A percentile compares a stretch with the other conserved stretches of the same genome.
Conservation (phyloP, 2,797 vertebrate genomes). For the Parauchenoglanis punctatus region DNA sequence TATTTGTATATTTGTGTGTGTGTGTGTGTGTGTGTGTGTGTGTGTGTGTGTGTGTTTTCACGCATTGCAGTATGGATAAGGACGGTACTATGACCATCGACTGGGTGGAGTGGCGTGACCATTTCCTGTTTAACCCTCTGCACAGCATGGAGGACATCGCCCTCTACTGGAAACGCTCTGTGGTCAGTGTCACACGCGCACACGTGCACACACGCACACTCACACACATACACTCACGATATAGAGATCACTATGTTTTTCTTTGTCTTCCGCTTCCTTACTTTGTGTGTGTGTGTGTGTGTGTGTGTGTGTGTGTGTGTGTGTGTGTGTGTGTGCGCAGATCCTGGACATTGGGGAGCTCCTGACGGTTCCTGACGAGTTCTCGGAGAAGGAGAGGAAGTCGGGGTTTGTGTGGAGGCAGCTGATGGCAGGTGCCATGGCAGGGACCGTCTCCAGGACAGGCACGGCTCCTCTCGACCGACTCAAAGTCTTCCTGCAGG, state of each 20-base stretch:
- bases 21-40: neutral
- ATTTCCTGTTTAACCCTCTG: slow-evolving; percentile 87
- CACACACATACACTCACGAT: neutral
- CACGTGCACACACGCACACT: neutral
- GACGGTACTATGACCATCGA: slow-evolving; percentile 89
- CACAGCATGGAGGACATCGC: slow-evolving; percentile 86
- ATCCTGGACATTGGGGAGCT: slow-evolving; percentile 96
- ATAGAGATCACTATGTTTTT: neutral
- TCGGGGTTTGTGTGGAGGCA: slow-evolving; percentile 94
- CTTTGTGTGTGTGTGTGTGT: neutral
- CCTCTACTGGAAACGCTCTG: slow-evolving; percentile 86
- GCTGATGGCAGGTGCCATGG: slow-evolving; percentile 87
- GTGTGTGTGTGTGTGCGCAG: slow-evolving; percentile 64
- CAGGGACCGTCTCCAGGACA: slow-evolving; percentile 89
- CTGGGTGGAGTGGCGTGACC: slow-evolving; percentile 90
- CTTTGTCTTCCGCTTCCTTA: neutral
- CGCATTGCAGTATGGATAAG: slow-evolving; percentile 80
- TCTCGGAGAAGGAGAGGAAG: slow-evolving; percentile 90
- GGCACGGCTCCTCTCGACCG: slow-evolving; percentile 93
- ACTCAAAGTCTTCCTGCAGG: slow-evolving; percentile 97
- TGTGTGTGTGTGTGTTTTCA: neutral
- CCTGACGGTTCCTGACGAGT: slow-evolving; percentile 91
- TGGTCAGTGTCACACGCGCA: slow-evolving; percentile 69
- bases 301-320: neutral
- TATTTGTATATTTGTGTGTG: neutral